These are phyloP conservation scores for Peromyscus aztecus DNA, from an alignment of 2,797 vertebrate species.

Conservation along the genomic window DNA sequence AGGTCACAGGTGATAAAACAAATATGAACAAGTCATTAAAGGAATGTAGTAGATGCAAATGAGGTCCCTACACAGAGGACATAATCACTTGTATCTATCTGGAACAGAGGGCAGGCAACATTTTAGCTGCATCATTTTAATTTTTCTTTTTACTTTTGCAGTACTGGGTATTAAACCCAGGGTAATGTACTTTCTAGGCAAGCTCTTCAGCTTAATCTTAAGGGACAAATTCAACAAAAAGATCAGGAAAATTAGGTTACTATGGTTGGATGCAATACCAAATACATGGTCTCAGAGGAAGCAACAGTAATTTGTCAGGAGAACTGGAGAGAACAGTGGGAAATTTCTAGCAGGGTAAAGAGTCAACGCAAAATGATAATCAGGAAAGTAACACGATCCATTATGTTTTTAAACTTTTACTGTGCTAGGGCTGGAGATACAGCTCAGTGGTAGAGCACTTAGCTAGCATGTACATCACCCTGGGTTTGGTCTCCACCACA, in stretches of 20 bases:
- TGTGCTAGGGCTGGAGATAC: neutral
- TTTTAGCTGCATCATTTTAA: conserved; percentile 20
- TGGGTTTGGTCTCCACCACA: neutral
- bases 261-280: conserved; percentile 2
- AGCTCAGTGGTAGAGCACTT: neutral
- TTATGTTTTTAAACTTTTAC: neutral
- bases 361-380: neutral
- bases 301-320: neutral
- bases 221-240: conserved; percentile 15
- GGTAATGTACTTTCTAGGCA: neutral
- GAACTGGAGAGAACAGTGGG: neutral
- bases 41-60: conserved; percentile 12
- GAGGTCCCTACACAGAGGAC: neutral
- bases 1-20: neutral
- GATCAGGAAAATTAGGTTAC: conserved; percentile 46
- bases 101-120: neutral
- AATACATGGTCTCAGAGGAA: neutral
- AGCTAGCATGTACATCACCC: neutral
- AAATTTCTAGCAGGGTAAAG: neutral
- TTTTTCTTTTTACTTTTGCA: neutral
- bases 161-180: neutral
- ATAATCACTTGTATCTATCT: conserved; percentile 14
- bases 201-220: neutral
- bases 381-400: neutral
- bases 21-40: conserved; percentile 50